Conservation (phyloP, 2,113 vertebrate genomes). For the Passerina amoena region DNA sequence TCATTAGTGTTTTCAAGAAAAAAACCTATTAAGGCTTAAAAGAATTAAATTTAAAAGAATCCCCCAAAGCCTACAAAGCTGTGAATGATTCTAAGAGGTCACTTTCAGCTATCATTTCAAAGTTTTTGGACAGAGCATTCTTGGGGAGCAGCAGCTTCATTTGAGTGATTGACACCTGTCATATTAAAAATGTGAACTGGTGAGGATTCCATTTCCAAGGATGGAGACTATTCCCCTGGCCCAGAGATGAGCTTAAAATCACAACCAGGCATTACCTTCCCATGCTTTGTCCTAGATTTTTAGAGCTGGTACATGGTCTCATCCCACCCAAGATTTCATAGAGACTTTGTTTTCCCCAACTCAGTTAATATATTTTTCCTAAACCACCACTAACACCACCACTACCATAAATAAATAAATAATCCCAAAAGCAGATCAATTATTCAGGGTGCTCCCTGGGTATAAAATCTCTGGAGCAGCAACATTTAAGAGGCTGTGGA, state of each 20-base stretch:
- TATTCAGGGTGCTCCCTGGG: neutral
- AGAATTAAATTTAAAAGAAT: neutral
- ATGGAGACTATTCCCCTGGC: neutral
- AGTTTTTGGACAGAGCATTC: neutral
- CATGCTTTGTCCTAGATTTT: neutral
- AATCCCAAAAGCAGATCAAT: neutral
- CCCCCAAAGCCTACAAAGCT: neutral
- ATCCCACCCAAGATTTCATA: neutral
- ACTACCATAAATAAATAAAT: neutral
- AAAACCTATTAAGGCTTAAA: neutral
- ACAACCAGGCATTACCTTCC: neutral
- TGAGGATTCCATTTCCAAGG: neutral
- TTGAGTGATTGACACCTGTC: neutral
- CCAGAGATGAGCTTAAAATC: neutral
- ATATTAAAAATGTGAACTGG: neutral
- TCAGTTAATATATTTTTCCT: neutral
- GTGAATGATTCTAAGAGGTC: neutral
- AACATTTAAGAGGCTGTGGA: conserved; percentile 2
- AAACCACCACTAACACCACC: neutral
- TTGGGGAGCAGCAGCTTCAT: neutral
- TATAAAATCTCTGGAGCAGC: neutral
- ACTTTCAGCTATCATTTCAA: neutral
- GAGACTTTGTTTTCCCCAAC: neutral
- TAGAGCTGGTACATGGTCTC: neutral
- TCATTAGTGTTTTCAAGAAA: neutral